Base-by-base conservation (phyloP, 2,888 invertebrate genomes). In the Pseudanteris insignis region DNA sequence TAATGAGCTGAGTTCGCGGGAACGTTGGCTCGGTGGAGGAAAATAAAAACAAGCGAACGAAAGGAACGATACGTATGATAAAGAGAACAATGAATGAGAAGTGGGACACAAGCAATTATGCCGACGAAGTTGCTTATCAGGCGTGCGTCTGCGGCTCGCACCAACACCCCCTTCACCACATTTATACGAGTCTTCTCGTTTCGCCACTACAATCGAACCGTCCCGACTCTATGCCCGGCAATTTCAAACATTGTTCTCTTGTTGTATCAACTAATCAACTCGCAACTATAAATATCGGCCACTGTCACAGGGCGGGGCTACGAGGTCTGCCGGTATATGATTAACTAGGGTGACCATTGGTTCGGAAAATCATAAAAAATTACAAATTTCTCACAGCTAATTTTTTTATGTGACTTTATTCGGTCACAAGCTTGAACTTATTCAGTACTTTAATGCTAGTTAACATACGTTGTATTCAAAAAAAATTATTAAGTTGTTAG, bases 1-100 rank as follows among this genome's bases (percentile, higher is more conserved):
- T 58, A 58, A 54, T 54, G 44, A 58, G 54, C 43, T 46, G 37
- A 53, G 51, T 51, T 43, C 32, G 55, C 46, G 33, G 38, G 53
- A 46, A 15, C 21, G 24, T 25, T 13, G 12, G n/a, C 9, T 14
- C 32, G 28, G 30, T 37, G 34, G 41, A 40, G 34, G 26, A 26
- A 46, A 51, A 59, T 36, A 36, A 50, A 50, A 59, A 59, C 51
- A 55, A 50, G 37, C 44, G 46, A 43, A 53, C 10, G 28, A 40
- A 33, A 46, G 53, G 46, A 34, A 51, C 47, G 47, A 41, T 54
- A 46, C 58, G 47, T 60, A 47, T 63, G 66, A 57, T 66, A 66
- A 66, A 58, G 62, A 59, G 59, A 62, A 61, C 64, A 55, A 59
- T 64, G 66, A 59, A 66, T 64, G 59, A 44, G 50, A 64, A 64